Evolutionary conservation across 2,797 vertebrate genomes (phyloP).

Genomic region (Gymnoscopelus braueri): DNA sequence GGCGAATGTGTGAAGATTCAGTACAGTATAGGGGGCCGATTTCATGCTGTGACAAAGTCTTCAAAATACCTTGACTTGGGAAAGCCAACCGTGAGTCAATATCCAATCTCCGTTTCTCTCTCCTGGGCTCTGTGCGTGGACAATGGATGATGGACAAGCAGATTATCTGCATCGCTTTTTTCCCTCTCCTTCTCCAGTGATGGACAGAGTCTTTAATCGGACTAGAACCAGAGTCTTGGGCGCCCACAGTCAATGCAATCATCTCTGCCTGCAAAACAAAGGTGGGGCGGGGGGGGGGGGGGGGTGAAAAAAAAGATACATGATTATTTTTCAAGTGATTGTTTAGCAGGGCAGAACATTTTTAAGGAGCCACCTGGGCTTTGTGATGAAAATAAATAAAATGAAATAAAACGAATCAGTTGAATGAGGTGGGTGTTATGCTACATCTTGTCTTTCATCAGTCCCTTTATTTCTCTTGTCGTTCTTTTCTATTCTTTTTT

Average conservation of each 20-base stretch:
- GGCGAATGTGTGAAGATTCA: slow-evolving; percentile 10
- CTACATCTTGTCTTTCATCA: slow-evolving; percentile 18
- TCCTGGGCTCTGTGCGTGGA: slow-evolving; percentile 56
- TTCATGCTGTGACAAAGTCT: slow-evolving; percentile 56
- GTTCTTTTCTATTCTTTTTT: slow-evolving; percentile 3
- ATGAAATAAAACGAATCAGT: slow-evolving; percentile 26
- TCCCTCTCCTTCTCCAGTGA: slow-evolving; percentile 48
- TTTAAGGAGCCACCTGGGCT: slow-evolving; percentile 63
- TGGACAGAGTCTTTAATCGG: slow-evolving; percentile 70
- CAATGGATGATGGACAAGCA: slow-evolving; percentile 70
- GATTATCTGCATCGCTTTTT: slow-evolving; percentile 55
- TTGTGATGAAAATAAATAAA: slow-evolving; percentile 61
- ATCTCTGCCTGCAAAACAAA: slow-evolving; percentile 54
- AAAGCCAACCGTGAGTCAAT: slow-evolving; percentile 69
- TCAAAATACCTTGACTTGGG: slow-evolving; percentile 59
- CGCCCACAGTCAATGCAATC: slow-evolving; percentile 66
- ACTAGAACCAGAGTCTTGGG: slow-evolving; percentile 56
- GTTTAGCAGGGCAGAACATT: slow-evolving; percentile 59
- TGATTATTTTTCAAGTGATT: slow-evolving; percentile 81
- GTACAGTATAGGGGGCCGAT: slow-evolving; percentile 20
- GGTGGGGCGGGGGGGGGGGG: slow-evolving; percentile 46
- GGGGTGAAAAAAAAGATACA: slow-evolving; percentile 47
- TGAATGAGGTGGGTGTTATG: slow-evolving; percentile 29
- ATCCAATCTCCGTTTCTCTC: slow-evolving; percentile 60
- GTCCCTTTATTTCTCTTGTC: background rate